Conservation (phyloP, 2,888 invertebrate species). For the Tromatobia lineatoria region DNA sequence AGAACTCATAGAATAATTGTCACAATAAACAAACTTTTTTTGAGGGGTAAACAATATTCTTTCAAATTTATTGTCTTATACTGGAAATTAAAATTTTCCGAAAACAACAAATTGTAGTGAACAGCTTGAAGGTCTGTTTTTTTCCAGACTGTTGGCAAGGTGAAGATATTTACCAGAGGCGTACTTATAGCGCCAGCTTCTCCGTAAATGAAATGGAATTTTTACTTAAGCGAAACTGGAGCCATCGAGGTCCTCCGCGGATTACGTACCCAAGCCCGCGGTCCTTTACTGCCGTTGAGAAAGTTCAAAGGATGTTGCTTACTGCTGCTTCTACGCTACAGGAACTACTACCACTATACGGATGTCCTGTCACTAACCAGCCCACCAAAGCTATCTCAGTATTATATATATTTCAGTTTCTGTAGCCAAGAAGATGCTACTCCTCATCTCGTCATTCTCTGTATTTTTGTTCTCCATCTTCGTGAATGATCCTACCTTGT, state of each 20-base stretch:
- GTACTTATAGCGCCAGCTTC: constrained; percentile 16
- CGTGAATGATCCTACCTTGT: not conserved
- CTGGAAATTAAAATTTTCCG: not conserved
- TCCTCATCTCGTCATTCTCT: constrained; percentile 8
- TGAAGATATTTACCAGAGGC: constrained; percentile 54
- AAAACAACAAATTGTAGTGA: not conserved
- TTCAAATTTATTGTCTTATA: not conserved
- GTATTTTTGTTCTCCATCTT: constrained; percentile 12
- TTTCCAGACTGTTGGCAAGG: not conserved
- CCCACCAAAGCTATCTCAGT: not conserved
- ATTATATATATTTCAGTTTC: constrained; percentile 4
- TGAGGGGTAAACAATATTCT: too few relatives aligned
- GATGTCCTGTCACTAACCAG: not conserved
- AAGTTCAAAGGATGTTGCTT: constrained; percentile 56
- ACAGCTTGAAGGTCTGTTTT: not conserved
- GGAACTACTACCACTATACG: not conserved
- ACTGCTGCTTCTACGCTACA: constrained; percentile 4
- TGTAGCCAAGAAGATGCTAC: constrained; percentile 2
- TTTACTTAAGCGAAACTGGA: constrained; percentile 71
- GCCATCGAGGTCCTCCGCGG: constrained; percentile 44
- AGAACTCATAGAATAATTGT: too few relatives aligned
- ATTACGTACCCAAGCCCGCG: constrained; percentile 51
- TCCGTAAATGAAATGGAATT: constrained; percentile 79
- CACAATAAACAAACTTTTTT: too few relatives aligned
- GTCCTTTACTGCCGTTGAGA: constrained; percentile 48